Percentiles rank a stretch among this genome's conserved stretches.
These are phyloP conservation scores for Nesidiocoris tenuis DNA, from an alignment of 2,888 invertebrate species.

Conservation along the genomic window DNA sequence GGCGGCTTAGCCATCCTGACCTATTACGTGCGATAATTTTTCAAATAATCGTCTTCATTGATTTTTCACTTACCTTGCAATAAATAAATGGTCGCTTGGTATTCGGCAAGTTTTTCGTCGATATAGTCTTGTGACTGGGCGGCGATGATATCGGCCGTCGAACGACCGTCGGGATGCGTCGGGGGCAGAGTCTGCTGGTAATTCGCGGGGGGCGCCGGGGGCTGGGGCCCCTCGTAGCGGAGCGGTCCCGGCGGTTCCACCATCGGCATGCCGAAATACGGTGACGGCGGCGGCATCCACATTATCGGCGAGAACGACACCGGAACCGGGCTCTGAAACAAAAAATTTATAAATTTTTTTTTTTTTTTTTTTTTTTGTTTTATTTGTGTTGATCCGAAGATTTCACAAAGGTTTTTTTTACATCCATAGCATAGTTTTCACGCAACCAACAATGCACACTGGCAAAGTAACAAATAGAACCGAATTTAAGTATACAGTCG, in stretches of 20 bases:
- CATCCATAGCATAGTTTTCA: no score
- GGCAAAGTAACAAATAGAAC: no score
- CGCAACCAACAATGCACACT: no score
- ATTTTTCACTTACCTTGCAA: conserved; percentile 76
- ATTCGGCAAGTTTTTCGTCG: conserved; percentile 90
- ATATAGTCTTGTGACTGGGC: conserved; percentile 92
- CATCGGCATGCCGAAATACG: conserved; percentile 68
- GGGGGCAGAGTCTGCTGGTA: conserved; percentile 16
- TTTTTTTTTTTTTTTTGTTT: no score
- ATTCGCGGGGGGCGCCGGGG: not conserved
- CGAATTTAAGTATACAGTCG: no score
- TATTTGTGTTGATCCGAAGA: no score
- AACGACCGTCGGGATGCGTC: conserved; percentile 63
- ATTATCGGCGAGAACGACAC: conserved; percentile 47
- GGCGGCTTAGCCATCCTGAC: no score
- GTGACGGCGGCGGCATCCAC: conserved; percentile 51
- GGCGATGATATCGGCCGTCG: conserved; percentile 88
- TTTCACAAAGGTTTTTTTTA: no score
- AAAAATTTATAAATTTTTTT: not conserved
- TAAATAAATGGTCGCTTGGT: conserved; percentile 86
- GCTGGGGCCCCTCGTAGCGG: conserved; percentile 49
- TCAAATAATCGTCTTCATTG: no score
- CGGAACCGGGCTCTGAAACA: conserved; percentile 39
- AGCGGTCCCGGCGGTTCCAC: conserved; percentile 68
- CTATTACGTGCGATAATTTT: not conserved